Percentiles rank a stretch among this genome's conserved stretches.
Evolutionary conservation across 2,888 invertebrate species (phyloP).

Genomic region (Drosophila fungiperda): DNA sequence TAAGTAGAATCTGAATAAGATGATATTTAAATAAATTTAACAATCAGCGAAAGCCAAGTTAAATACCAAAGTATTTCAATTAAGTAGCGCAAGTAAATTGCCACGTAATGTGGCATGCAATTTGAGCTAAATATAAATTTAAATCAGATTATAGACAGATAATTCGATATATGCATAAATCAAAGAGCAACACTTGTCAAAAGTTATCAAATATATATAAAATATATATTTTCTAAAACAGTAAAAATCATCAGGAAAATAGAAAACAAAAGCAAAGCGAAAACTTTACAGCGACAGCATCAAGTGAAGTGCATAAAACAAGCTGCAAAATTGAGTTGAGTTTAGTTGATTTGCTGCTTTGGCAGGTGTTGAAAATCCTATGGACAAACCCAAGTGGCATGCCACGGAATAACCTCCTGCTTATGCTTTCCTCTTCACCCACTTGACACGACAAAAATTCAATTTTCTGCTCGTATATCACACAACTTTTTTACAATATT

Average conservation of each 20-base stretch:
- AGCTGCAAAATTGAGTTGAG: slow-evolving; percentile 22
- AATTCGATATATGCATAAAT: neutral
- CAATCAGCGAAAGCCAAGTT: neutral
- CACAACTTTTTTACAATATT: slow-evolving; percentile 59
- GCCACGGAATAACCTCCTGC: neutral
- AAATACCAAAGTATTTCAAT: neutral
- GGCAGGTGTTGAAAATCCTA: slow-evolving; percentile 52
- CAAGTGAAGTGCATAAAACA: slow-evolving; percentile 58
- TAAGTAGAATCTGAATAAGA: too few relatives aligned
- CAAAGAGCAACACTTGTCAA: neutral
- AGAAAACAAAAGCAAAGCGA: neutral
- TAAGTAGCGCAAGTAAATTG: neutral
- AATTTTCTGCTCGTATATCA: slow-evolving; percentile 64
- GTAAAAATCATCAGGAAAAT: neutral
- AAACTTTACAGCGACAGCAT: slow-evolving; percentile 9
- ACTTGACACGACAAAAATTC: slow-evolving; percentile 74
- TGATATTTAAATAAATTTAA: neutral
- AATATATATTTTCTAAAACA: neutral
- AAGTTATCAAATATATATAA: neutral
- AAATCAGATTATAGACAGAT: neutral
- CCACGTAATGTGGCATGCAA: neutral
- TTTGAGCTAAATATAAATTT: neutral
- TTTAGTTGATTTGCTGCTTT: slow-evolving; percentile 19
- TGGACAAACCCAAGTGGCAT: slow-evolving; percentile 24
- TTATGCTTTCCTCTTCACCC: slow-evolving; percentile 1